Evolutionary conservation across 1,140 invertebrate species (phyloP).

Genomic region (Papilio dardanus): DNA sequence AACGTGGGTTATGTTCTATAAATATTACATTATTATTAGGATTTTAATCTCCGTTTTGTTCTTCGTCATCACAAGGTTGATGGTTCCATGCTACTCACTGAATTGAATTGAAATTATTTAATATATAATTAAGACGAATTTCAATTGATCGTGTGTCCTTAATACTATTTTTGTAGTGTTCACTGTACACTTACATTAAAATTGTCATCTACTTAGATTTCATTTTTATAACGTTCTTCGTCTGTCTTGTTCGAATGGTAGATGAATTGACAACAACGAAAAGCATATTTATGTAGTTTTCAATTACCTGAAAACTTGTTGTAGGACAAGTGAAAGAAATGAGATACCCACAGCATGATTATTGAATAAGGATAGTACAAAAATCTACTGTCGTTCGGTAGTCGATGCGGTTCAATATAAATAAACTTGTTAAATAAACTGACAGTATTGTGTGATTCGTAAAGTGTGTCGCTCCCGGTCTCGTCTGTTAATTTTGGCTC

Average conservation of each 20-base stretch:
- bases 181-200: too few relatives aligned
- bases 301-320: background rate
- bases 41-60: slow-evolving; percentile 4
- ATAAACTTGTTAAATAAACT: background rate
- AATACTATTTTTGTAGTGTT: too few relatives aligned
- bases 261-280: background rate
- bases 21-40: background rate
- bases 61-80: slow-evolving; percentile 13
- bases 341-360: background rate
- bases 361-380: background rate
- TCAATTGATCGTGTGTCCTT: too few relatives aligned
- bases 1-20: slow-evolving; percentile 1
- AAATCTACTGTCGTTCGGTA: background rate
- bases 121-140: too few relatives aligned
- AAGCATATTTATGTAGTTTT: too few relatives aligned
- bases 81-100: slow-evolving; percentile 2
- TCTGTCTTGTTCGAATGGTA: too few relatives aligned
- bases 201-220: too few relatives aligned
- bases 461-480: slow-evolving; percentile 30
- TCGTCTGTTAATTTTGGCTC: slow-evolving; percentile 1
- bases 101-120: background rate
- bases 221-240: too few relatives aligned
- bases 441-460: background rate
- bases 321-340: background rate
- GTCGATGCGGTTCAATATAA: background rate